Base-by-base conservation (phyloP, 2,888 invertebrate genomes). In the Acrobasis suavella region DNA sequence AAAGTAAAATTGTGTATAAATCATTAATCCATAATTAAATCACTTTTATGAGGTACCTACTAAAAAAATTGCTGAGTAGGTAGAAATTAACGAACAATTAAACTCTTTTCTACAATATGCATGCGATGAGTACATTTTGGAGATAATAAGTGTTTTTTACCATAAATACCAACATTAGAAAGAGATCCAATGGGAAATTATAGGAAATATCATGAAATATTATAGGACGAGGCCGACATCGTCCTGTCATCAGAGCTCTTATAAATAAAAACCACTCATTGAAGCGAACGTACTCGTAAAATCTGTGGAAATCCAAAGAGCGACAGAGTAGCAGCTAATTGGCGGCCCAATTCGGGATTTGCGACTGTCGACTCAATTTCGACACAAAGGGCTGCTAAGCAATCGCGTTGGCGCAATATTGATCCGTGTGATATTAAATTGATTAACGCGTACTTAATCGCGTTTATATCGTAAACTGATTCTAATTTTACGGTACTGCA, bases 261-360 rank as follows among this genome's bases (percentile, higher is more conserved):
- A 38, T 38, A 55, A 55, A 55, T 38, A 56, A 39, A 56, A 42
- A 56, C 56, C 56, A 46, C 56, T 56, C 17, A 14, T 46, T 46
- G 9, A 46, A 46, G 10, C 46, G 7, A 46, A 56, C 17, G 42
- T n/a, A n/a, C n/a, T n/a, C n/a, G n/a, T 56, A 56, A 56, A 56
- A 56, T 56, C 14, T 46, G 50, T 38, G 50, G 12, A 56, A 42
- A 50, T 15, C 50, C 15, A 15, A 49, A 15, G 15, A 50, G 49
- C 49, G 16, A 38, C 37, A 39, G 50, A 50, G 59, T 16, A 16
- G 37, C 50, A 38, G 59, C 50, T 59, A 59, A 59, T 59, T 59
- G 59, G 59, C 50, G 16, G 50, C 37, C 50, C 59, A 59, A 50
- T 38, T 50, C 16, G 50, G 59, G 58, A 59, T 50, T 59, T 50